Percentiles rank a stretch among this genome's conserved stretches.
Evolutionary conservation across 2,888 invertebrate species (phyloP).

Genomic region (Anagyrus pseudococci): DNA sequence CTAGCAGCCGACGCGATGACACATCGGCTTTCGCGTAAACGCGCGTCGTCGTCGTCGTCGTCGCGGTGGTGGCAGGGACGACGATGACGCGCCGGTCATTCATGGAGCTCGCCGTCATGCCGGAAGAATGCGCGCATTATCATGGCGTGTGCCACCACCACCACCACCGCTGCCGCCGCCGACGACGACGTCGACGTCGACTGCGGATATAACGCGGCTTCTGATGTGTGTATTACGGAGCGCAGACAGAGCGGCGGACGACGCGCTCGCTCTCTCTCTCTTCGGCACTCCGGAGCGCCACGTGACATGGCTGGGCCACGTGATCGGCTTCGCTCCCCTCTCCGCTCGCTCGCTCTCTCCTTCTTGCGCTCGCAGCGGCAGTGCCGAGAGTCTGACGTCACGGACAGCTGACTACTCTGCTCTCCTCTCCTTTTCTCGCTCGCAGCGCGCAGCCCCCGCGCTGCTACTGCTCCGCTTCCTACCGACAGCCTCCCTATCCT

Average conservation of each 20-base stretch:
- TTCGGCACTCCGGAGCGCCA: conserved; percentile 44
- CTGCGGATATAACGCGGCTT: no score
- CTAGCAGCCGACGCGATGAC: conserved; percentile 48
- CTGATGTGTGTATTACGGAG: no score
- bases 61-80: conserved; percentile 9
- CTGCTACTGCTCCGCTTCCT: not conserved
- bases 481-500: not conserved
- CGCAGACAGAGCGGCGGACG: no score
- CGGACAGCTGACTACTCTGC: conserved; percentile 55
- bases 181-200: no score
- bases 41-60: conserved; percentile 36
- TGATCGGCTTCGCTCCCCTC: conserved; percentile 43
- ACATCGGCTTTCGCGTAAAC: conserved; percentile 47
- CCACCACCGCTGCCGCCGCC: no score
- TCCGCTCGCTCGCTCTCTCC: conserved; percentile 15
- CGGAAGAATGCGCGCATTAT: conserved; percentile 51
- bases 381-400: conserved; percentile 55
- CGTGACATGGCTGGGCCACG: conserved; percentile 55
- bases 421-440: conserved; percentile 17
- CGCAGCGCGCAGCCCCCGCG: not conserved
- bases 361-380: conserved; percentile 6
- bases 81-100: conserved; percentile 58
- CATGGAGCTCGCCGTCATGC: conserved; percentile 57
- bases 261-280: no score
- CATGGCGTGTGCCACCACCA: conserved; percentile 24